phyloP scores from a whole-genome alignment of 1,140 invertebrate species.

The Gonatopus flavifemur region DNA sequence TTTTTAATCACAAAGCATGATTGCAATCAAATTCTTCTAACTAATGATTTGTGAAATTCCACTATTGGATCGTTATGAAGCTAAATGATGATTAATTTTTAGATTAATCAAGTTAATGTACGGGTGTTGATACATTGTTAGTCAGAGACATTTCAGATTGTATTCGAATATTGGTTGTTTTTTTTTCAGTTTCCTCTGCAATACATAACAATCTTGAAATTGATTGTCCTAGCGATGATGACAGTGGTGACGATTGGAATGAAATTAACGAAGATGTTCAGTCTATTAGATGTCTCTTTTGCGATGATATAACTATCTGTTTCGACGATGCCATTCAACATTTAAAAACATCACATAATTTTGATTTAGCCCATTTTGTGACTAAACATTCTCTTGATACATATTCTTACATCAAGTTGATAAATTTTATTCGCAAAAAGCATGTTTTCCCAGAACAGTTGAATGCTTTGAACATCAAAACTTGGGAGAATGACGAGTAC shows the following conservation, averaged over 20 bases:
- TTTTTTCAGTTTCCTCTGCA: background rate
- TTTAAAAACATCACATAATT: conserved; percentile 63
- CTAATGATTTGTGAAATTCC: too few species aligned
- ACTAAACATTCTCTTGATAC: conserved; percentile 75
- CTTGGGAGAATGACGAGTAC: conserved; percentile 79
- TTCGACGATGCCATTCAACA: conserved; percentile 57
- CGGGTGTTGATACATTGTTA: too few species aligned
- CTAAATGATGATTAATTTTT: too few species aligned
- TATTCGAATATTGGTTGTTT: background rate
- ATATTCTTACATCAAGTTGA: conserved; percentile 84
- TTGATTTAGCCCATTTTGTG: conserved; percentile 71
- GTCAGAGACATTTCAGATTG: too few species aligned
- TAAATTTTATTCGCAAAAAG: conserved; percentile 80
- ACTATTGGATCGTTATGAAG: too few species aligned
- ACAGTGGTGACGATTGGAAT: conserved; percentile 58
- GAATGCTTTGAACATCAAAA: conserved; percentile 53
- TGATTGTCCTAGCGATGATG: conserved; percentile 43
- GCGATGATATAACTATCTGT: conserved; percentile 47
- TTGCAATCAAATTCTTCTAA: too few species aligned
- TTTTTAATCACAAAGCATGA: too few species aligned
- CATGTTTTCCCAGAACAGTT: conserved; percentile 64
- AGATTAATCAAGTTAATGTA: too few species aligned
- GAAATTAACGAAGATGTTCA: conserved; percentile 52
- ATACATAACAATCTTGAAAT: conserved; percentile 18
- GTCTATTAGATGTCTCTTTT: conserved; percentile 62